These are phyloP conservation scores for Heliconius hermathena DNA, from an alignment of 1,140 invertebrate genomes.

Conservation along the genomic window DNA sequence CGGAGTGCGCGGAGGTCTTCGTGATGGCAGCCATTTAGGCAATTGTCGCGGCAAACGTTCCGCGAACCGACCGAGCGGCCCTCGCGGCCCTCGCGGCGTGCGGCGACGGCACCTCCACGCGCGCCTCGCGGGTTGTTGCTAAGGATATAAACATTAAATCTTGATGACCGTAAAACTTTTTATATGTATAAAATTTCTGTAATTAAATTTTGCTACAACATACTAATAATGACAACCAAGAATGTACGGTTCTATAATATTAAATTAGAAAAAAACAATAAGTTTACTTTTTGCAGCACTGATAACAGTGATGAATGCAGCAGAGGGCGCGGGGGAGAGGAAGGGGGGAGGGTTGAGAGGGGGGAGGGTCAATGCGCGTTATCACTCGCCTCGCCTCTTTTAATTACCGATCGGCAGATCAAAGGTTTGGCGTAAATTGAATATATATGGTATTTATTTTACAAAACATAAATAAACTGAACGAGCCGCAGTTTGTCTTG, in stretches of 20 bases:
- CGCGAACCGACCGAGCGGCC: background rate
- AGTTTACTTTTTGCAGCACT: background rate
- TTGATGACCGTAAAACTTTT: no score
- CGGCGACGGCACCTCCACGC: no score
- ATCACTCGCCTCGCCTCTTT: background rate
- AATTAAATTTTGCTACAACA: no score
- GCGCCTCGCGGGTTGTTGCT: no score
- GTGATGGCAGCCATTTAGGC: background rate
- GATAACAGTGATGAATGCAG: background rate
- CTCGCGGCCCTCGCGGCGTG: no score
- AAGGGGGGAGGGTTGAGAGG: no score
- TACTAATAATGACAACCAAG: no score
- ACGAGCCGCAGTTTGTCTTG: background rate
- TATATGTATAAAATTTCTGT: no score
- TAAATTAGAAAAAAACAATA: no score
- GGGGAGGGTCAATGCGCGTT: background rate
- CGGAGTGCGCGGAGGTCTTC: background rate
- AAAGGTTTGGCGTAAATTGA: background rate
- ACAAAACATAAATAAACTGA: background rate
- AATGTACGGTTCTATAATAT: background rate
- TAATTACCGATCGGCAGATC: background rate
- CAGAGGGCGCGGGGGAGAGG: background rate
- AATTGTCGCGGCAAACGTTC: constrained; percentile 1
- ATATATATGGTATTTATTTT: background rate
- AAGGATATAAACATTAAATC: no score